These are phyloP conservation scores for Muraenolepis orangiensis DNA, from an alignment of 2,797 vertebrate species.

Conservation along the genomic window DNA sequence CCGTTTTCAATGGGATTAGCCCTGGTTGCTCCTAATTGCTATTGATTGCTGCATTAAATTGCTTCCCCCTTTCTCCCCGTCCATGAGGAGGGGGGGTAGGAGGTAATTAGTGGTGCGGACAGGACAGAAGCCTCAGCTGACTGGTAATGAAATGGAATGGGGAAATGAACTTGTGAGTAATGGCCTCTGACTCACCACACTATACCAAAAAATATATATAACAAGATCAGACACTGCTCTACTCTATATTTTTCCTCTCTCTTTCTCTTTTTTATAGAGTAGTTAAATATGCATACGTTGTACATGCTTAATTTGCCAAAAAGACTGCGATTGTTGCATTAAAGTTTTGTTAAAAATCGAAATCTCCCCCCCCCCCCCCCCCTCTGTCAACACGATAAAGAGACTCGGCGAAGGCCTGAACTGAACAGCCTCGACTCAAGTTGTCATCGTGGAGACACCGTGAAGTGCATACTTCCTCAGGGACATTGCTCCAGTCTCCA, in stretches of 20 bases:
- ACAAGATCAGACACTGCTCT: constrained; percentile 31
- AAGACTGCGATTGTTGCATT: neutral
- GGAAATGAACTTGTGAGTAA: constrained; percentile 69
- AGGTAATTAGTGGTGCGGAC: constrained; percentile 84
- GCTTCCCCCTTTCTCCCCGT: constrained; percentile 78
- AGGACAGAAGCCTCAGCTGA: constrained; percentile 75
- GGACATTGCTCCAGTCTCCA: neutral
- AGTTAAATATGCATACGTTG: neutral
- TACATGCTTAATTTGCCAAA: neutral
- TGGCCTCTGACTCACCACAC: constrained; percentile 57
- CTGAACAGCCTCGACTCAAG: too few relatives aligned
- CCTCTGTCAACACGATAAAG: too few relatives aligned
- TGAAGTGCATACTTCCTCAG: neutral
- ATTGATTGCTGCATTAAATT: constrained; percentile 97
- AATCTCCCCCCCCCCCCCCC: neutral
- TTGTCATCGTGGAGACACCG: neutral
- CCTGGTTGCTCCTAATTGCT: constrained; percentile 91
- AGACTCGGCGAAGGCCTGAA: too few relatives aligned
- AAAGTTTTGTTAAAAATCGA: neutral
- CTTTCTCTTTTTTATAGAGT: neutral
- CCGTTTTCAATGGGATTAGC: constrained; percentile 90
- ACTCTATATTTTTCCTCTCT: neutral
- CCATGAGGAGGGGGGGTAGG: constrained; percentile 63
- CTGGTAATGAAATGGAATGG: constrained; percentile 86
- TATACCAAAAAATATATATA: constrained; percentile 35